Evolutionary conservation across 2,113 vertebrate species (phyloP).

Genomic region (Crotophaga sulcirostris): DNA sequence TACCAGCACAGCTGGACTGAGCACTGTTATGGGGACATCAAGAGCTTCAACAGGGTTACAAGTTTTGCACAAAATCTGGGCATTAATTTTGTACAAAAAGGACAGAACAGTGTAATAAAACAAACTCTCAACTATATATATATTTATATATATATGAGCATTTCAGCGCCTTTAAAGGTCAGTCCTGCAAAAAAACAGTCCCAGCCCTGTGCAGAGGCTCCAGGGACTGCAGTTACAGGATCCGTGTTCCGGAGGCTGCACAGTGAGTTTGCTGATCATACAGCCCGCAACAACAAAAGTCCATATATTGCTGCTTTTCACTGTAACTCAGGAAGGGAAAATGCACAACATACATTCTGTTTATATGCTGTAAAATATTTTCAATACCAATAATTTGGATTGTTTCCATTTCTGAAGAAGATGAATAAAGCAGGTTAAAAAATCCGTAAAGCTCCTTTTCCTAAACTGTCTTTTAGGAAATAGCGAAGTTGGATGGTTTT

Average conservation of each 20-base stretch:
- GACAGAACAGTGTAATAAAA: background rate
- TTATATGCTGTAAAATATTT: background rate
- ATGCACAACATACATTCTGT: background rate
- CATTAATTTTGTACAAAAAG: background rate
- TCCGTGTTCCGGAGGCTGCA: background rate
- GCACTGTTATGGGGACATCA: background rate
- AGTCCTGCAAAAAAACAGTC: background rate
- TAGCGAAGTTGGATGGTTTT: background rate
- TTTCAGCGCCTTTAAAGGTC: background rate
- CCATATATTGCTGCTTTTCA: constrained; percentile 23
- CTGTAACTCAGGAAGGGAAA: background rate
- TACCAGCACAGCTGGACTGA: background rate
- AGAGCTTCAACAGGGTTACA: background rate
- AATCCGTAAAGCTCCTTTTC: constrained; percentile 24
- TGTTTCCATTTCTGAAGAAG: background rate
- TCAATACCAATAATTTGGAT: background rate
- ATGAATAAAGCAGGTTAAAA: constrained; percentile 24
- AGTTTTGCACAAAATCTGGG: background rate
- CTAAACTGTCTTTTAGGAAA: constrained; percentile 15
- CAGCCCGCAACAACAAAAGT: constrained; percentile 53
- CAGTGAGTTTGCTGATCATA: background rate
- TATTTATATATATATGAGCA: background rate
- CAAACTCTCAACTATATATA: background rate
- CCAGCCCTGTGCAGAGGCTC: background rate
- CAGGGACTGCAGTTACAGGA: background rate